phyloP scores from a whole-genome alignment of 2,888 invertebrate genomes.

The Nomada fucata region DNA sequence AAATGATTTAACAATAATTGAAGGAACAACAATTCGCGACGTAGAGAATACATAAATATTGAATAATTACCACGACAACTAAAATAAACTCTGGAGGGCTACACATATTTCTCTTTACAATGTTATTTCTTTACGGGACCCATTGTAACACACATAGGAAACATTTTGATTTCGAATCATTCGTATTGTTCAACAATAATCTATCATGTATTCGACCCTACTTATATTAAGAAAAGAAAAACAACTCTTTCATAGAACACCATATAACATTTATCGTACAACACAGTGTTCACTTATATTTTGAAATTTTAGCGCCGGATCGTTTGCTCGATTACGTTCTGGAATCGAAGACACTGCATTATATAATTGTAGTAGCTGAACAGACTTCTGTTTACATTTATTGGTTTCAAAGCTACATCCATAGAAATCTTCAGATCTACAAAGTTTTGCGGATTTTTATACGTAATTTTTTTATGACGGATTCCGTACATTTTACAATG shows the following conservation, averaged over 20 bases:
- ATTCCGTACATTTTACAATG: constrained; percentile 2
- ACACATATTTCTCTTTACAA: neutral
- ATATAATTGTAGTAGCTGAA: constrained; percentile 17
- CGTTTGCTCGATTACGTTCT: constrained; percentile 7
- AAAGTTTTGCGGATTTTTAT: constrained; percentile 2
- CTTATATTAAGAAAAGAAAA: constrained; percentile 11
- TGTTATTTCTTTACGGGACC: neutral
- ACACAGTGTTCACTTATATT: constrained; percentile 30
- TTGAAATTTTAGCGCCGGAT: constrained; percentile 16
- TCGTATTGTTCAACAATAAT: constrained; percentile 23
- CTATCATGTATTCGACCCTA: constrained; percentile 3
- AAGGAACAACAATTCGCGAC: too few species aligned
- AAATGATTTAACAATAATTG: too few species aligned
- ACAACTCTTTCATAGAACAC: constrained; percentile 18
- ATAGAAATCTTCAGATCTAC: constrained; percentile 24
- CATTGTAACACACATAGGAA: neutral
- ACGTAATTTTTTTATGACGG: constrained; percentile 7
- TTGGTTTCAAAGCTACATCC: constrained; percentile 32
- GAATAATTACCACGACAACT: too few species aligned
- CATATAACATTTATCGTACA: constrained; percentile 47
- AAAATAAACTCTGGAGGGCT: too few species aligned
- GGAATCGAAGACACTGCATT: constrained; percentile 10
- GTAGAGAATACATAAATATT: too few species aligned
- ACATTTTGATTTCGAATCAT: constrained; percentile 4
- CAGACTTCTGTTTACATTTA: constrained; percentile 27